A percentile compares a stretch with the other conserved stretches of the same genome.
Conservation (phyloP, 2,113 vertebrate genomes). For the Sturnus vulgaris region DNA sequence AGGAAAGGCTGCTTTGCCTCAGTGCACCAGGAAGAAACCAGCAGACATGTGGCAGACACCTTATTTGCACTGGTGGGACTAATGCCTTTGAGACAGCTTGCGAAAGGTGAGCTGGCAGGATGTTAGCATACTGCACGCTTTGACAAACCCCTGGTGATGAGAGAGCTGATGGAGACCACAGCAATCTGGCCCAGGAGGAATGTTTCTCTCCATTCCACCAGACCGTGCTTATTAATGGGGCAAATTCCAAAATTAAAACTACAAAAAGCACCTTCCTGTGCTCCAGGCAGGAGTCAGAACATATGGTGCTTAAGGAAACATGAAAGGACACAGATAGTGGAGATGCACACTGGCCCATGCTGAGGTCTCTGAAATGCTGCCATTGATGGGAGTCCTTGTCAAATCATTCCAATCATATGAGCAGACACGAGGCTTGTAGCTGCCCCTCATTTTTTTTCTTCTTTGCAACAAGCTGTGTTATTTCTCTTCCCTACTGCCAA, state of each 20-base stretch:
- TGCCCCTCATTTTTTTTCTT: not conserved
- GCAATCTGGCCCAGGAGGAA: not conserved
- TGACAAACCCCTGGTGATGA: slow-evolving; percentile 33
- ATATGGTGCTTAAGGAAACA: not conserved
- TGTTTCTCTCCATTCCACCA: not conserved
- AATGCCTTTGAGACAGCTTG: not conserved
- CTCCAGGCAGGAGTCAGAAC: not conserved
- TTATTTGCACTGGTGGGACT: slow-evolving; percentile 56
- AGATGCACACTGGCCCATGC: not conserved
- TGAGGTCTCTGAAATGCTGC: not conserved
- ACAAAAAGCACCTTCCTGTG: not conserved
- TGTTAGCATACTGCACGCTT: slow-evolving; percentile 34
- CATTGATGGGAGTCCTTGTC: not conserved
- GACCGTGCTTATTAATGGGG: not conserved
- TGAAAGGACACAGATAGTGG: not conserved
- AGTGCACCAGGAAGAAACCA: slow-evolving; percentile 8
- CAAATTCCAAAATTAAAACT: slow-evolving; percentile 16
- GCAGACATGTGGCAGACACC: slow-evolving; percentile 23
- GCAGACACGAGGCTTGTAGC: not conserved
- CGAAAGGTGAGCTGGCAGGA: slow-evolving; percentile 52
- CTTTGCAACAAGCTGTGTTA: not conserved
- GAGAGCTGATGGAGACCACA: slow-evolving; percentile 14
- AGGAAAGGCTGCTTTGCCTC: slow-evolving; percentile 44
- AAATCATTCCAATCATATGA: not conserved
- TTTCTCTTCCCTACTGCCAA: slow-evolving; percentile 9